These are phyloP conservation scores for Cerceris ruficornis DNA, from an alignment of 2,888 invertebrate genomes.

Conservation along the genomic window DNA sequence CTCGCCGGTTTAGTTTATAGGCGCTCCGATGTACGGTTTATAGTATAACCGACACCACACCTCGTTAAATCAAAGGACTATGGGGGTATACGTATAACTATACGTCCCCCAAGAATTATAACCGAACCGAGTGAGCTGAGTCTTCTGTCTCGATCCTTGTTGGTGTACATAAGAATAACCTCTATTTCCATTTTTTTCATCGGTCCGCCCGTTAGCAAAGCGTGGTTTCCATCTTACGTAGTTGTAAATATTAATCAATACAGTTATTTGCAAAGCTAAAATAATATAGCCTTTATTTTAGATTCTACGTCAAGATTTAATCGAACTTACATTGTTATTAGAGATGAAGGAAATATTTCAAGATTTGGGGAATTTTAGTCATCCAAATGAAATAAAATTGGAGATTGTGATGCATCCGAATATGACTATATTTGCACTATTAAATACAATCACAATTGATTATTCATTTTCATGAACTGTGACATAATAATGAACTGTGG, in stretches of 20 bases:
- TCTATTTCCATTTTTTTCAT: constrained; percentile 11
- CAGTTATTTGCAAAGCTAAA: too few relatives aligned
- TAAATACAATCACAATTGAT: constrained; percentile 13
- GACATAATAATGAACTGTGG: too few relatives aligned
- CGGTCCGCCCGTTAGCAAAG: too few relatives aligned
- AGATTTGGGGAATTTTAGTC: too few relatives aligned
- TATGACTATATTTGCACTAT: neutral
- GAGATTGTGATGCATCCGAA: too few relatives aligned
- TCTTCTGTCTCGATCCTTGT: constrained; percentile 42
- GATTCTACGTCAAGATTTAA: too few relatives aligned
- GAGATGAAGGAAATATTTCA: too few relatives aligned
- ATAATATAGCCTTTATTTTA: too few relatives aligned
- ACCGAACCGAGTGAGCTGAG: constrained; percentile 56
- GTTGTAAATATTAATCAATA: too few relatives aligned
- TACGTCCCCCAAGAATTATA: constrained; percentile 71
- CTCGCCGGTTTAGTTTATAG: constrained; percentile 78
- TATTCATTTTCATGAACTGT: neutral
- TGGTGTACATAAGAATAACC: constrained; percentile 15
- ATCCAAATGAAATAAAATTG: too few relatives aligned
- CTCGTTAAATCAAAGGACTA: constrained; percentile 78
- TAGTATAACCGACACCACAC: constrained; percentile 78
- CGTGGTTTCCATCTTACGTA: too few relatives aligned
- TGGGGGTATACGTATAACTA: constrained; percentile 67
- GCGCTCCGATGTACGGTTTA: constrained; percentile 75
- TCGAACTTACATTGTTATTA: too few relatives aligned